Evolutionary conservation across 2,888 invertebrate species (phyloP).

Genomic region (Willowsia nigromaculata): DNA sequence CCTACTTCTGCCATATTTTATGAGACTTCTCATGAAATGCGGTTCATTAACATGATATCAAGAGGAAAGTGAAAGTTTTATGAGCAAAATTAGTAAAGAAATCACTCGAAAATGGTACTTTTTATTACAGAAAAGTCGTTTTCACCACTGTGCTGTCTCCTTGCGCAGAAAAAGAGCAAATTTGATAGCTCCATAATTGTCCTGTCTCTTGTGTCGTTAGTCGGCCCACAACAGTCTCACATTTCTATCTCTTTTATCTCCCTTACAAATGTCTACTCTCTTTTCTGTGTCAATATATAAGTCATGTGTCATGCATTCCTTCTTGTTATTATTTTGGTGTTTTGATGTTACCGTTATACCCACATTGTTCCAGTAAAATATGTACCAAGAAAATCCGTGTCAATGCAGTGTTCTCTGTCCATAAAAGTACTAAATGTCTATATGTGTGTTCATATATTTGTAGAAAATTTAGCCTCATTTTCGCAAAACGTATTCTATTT

Average conservation of each 20-base stretch:
- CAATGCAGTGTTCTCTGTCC: constrained; percentile 16
- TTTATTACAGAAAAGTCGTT: constrained; percentile 3
- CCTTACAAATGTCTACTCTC: background rate
- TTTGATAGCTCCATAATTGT: background rate
- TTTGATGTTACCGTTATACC: background rate
- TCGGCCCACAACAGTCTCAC: background rate
- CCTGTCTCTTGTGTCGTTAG: background rate
- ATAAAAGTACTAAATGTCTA: background rate
- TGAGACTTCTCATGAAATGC: constrained; percentile 8
- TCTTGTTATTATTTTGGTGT: constrained; percentile 25
- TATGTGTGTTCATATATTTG: constrained; percentile 6
- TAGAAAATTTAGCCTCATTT: constrained; percentile 9
- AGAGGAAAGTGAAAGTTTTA: constrained; percentile 9
- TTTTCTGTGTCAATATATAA: constrained; percentile 40
- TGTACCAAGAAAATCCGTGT: constrained; percentile 14
- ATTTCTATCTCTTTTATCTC: constrained; percentile 20
- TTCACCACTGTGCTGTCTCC: background rate
- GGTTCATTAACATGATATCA: background rate
- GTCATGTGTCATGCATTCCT: constrained; percentile 42
- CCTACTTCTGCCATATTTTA: background rate
- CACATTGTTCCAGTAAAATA: background rate
- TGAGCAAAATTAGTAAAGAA: background rate
- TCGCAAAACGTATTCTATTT: constrained; percentile 23
- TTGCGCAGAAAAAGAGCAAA: background rate
- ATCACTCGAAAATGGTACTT: background rate